These are phyloP conservation scores for Atopsyche davidsoni DNA, from an alignment of 1,140 invertebrate genomes.

Conservation along the genomic window DNA sequence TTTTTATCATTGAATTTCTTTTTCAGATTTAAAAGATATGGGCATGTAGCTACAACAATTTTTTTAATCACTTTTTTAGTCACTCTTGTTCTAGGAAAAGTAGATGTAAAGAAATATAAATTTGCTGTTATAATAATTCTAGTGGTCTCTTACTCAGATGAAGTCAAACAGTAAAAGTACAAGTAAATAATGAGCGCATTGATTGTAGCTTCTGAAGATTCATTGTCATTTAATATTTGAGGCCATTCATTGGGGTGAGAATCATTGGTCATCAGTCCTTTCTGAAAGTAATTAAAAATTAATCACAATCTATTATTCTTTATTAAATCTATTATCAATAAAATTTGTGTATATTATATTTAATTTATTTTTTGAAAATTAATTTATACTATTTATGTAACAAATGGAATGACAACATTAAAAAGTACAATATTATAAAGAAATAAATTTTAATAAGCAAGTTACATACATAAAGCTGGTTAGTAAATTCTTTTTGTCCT, in stretches of 20 bases:
- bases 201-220: constrained; percentile 11
- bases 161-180: constrained; percentile 24
- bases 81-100: too few relatives aligned
- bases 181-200: constrained; percentile 22
- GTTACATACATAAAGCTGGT: constrained; percentile 24
- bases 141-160: constrained; percentile 17
- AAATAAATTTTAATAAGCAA: background rate
- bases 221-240: constrained; percentile 14
- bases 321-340: background rate
- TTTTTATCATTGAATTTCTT: too few relatives aligned
- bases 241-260: constrained; percentile 17
- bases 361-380: too few relatives aligned
- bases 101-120: too few relatives aligned
- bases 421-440: constrained; percentile 4
- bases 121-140: too few relatives aligned
- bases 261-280: constrained; percentile 18
- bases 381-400: too few relatives aligned
- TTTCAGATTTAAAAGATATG: too few relatives aligned
- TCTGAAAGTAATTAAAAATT: constrained; percentile 19
- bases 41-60: too few relatives aligned
- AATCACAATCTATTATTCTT: background rate
- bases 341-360: too few relatives aligned
- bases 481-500: constrained; percentile 13
- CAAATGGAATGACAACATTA: too few relatives aligned
- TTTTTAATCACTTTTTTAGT: too few relatives aligned